These are phyloP conservation scores for Thalassoma bifasciatum DNA, from an alignment of 2,113 vertebrate species.

Conservation along the genomic window DNA sequence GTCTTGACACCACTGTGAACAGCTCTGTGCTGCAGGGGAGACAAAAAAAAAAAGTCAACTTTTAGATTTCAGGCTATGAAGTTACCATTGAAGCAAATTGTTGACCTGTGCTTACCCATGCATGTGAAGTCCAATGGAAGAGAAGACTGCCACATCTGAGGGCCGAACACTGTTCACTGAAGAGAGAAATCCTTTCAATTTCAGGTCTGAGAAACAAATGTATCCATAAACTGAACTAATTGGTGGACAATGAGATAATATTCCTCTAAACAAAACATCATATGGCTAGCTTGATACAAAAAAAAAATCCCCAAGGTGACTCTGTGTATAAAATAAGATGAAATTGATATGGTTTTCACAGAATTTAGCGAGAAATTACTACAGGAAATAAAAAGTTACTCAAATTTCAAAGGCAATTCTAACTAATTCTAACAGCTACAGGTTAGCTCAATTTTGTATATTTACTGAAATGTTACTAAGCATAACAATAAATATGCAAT, in stretches of 20 bases:
- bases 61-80: background rate
- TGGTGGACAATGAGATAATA: background rate
- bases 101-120: conserved; percentile 56
- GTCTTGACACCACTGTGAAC: conserved; percentile 60
- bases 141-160: conserved; percentile 70
- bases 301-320: no score
- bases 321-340: no score
- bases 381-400: background rate
- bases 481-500: no score
- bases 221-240: background rate
- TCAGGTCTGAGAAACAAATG: background rate
- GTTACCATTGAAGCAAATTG: background rate
- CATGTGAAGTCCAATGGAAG: conserved; percentile 59
- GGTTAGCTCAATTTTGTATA: no score
- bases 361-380: no score
- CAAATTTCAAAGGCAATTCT: background rate
- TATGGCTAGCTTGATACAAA: no score
- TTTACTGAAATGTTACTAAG: no score
- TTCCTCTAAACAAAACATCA: background rate
- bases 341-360: no score
- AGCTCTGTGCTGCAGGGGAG: conserved; percentile 57
- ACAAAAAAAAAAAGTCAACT: background rate
- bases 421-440: no score
- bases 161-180: conserved; percentile 72
- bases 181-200: background rate